A percentile compares a stretch with the other conserved stretches of the same genome.
These are phyloP conservation scores for Labia minor DNA, from an alignment of 2,888 invertebrate species.

Conservation along the genomic window DNA sequence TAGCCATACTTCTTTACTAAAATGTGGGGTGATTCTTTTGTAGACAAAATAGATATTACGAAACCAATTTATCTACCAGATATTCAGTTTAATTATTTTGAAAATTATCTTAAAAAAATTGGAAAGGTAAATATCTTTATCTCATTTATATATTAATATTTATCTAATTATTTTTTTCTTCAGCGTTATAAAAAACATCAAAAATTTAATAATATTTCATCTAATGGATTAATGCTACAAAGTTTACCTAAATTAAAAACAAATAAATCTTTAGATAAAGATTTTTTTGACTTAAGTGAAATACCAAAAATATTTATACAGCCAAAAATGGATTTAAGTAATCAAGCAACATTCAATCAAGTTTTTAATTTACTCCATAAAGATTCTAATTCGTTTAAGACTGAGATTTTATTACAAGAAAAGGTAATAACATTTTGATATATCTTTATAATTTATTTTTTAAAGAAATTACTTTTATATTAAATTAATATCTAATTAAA, in stretches of 20 bases:
- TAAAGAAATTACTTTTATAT: too few relatives aligned
- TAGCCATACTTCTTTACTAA: constrained; percentile 79
- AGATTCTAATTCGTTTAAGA: constrained; percentile 33
- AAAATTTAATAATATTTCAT: constrained; percentile 34
- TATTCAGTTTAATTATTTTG: constrained; percentile 73
- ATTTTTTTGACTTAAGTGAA: constrained; percentile 45
- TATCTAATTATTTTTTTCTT: too few relatives aligned
- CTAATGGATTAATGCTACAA: constrained; percentile 34
- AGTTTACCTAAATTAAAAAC: constrained; percentile 38
- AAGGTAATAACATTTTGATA: constrained; percentile 41
- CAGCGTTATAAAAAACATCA: constrained; percentile 42
- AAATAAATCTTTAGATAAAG: constrained; percentile 37
- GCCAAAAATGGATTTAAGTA: constrained; percentile 64
- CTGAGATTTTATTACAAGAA: constrained; percentile 63
- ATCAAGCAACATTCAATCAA: constrained; percentile 67
- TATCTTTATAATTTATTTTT: constrained; percentile 17
- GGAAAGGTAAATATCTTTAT: constrained; percentile 35
- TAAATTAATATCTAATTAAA: too few relatives aligned
- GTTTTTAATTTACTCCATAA: constrained; percentile 74
- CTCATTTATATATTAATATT: too few relatives aligned
- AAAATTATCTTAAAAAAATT: constrained; percentile 71
- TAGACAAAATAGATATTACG: constrained; percentile 64
- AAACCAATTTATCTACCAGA: constrained; percentile 73
- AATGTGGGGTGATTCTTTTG: constrained; percentile 94
- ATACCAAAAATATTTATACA: constrained; percentile 80